Base-by-base conservation (phyloP, 2,888 invertebrate genomes). In the Epinotia nisella region DNA sequence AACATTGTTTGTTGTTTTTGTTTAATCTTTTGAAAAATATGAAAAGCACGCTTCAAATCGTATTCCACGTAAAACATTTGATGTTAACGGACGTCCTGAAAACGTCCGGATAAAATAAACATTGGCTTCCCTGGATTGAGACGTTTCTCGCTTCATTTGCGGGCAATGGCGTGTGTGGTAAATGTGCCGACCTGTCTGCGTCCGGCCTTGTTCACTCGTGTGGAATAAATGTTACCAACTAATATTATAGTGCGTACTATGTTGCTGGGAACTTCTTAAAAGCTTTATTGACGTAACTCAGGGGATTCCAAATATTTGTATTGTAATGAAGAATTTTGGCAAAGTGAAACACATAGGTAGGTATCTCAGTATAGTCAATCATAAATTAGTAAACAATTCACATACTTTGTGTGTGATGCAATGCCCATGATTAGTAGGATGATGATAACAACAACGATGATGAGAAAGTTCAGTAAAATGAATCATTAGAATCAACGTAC, bases 61-160 rank as follows among this genome's bases (percentile, higher is more conserved):
- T 60, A 61, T 70, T 61, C 55, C 21, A 4, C 67, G 49, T 55
- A 67, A 72, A 49, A 49, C 72, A 68, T 68, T 72, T 72, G 67
- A 60, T 55, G 67, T 68, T 49, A 49, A 56, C 67, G 67, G 72
- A 72, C 61, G 35, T 72, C 72, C 72, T 66, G 60, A 68, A 51
- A 55, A 60, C 58, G 55, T 58, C 62, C 62, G 67, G 53, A 64
- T 69, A 73, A 64, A 69, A 64, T 64, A 69, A 73, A 73, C 73
- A 73, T 73, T 64, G 72, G 58, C 67, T 71, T 71, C 55, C 55
- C 61, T 49, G 75, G 79, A 84, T 82, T 81, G 82, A 83, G 78
- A 81, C 75, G 78, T 80, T 76, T 69, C 45, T 61, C 73, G 78
- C 66, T 72, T 70, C 78, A 77, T 78, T 82, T 73, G 77, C 17